These are phyloP conservation scores for Diloba caeruleocephala DNA, from an alignment of 2,888 invertebrate genomes.

Conservation along the genomic window DNA sequence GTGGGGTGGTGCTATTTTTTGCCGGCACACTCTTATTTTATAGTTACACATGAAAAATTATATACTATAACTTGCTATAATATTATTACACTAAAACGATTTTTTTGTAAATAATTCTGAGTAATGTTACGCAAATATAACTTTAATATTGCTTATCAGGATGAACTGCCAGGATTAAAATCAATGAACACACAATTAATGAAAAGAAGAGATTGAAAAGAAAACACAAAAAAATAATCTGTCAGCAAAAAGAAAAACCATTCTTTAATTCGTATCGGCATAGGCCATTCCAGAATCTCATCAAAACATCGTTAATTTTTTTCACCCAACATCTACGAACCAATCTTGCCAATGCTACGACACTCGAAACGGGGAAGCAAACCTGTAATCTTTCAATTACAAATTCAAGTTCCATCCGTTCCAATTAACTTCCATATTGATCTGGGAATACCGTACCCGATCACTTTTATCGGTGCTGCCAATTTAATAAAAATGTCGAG, in stretches of 20 bases:
- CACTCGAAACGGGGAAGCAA: constrained; percentile 62
- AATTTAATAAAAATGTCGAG: constrained; percentile 67
- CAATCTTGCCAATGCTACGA: constrained; percentile 59
- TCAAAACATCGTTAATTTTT: constrained; percentile 51
- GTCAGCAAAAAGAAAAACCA: constrained; percentile 12
- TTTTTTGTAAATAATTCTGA: too few species aligned
- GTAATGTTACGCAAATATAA: too few species aligned
- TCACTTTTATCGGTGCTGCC: constrained; percentile 65
- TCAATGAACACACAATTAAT: too few species aligned
- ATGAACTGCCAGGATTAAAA: too few species aligned
- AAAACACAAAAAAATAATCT: too few species aligned
- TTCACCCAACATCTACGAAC: constrained; percentile 35
- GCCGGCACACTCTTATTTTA: too few species aligned
- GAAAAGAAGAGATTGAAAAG: too few species aligned
- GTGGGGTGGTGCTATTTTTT: too few species aligned
- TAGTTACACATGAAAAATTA: too few species aligned
- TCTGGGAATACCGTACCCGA: constrained; percentile 66
- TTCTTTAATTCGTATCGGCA: constrained; percentile 22
- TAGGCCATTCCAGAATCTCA: constrained; percentile 31
- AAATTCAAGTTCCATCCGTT: constrained; percentile 79
- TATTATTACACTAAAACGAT: too few species aligned
- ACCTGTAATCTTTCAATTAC: constrained; percentile 81
- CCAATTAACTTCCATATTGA: constrained; percentile 82
- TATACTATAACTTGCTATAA: too few species aligned
- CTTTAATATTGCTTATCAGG: too few species aligned